Percentiles rank a stretch among this genome's conserved stretches.
Conservation (phyloP, 2,797 vertebrate genomes). For the Poeciliopsis paucimaculata region DNA sequence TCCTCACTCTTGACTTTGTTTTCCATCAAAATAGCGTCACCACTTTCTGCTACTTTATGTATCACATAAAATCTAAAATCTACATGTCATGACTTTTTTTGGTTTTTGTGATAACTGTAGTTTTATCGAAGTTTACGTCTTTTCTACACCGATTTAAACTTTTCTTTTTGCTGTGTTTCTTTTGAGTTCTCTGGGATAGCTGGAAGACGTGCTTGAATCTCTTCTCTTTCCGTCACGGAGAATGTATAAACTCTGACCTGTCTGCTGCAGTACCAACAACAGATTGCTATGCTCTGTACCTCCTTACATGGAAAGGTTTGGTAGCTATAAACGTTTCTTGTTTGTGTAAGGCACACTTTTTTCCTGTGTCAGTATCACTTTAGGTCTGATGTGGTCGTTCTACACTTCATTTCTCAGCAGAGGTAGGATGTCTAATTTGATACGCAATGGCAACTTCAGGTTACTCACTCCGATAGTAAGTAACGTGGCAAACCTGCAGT, state of each 20-base stretch:
- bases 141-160: neutral
- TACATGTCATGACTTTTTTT: neutral
- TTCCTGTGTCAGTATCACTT: neutral
- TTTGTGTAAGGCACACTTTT: neutral
- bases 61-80: neutral
- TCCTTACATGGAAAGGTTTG: neutral
- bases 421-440: neutral
- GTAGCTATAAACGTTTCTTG: neutral
- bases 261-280: neutral
- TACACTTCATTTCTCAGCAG: neutral
- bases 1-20: neutral
- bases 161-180: neutral
- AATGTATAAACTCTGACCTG: neutral
- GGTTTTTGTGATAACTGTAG: neutral
- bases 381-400: neutral
- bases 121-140: neutral
- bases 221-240: neutral
- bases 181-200: neutral
- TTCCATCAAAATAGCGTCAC: neutral
- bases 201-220: neutral
- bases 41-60: neutral
- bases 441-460: neutral
- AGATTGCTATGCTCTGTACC: neutral
- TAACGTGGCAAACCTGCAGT: slow-evolving; percentile 1
- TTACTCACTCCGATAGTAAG: neutral